These are phyloP conservation scores for Anisognathus igniventris DNA, from an alignment of 2,797 vertebrate genomes.

Conservation along the genomic window DNA sequence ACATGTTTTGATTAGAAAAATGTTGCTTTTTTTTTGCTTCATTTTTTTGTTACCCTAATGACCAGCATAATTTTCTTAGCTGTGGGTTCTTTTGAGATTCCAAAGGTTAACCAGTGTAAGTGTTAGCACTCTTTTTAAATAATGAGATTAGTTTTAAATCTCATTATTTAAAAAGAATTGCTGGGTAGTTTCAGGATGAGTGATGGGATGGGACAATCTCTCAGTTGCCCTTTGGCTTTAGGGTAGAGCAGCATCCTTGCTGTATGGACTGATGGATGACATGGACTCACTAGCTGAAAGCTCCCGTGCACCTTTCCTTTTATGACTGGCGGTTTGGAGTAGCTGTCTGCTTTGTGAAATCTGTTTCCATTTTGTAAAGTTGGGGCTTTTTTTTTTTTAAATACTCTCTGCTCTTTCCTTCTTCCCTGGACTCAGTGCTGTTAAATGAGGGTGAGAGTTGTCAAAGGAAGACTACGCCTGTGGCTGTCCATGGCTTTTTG, in stretches of 20 bases:
- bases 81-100: not conserved
- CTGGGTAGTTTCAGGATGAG: not conserved
- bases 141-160: too few relatives aligned
- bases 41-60: not conserved
- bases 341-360: not conserved
- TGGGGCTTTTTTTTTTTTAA: not conserved
- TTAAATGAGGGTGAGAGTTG: not conserved
- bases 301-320: fast-evolving
- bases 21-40: not conserved
- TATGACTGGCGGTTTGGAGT: not conserved
- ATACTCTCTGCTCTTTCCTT: not conserved
- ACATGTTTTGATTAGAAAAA: not conserved
- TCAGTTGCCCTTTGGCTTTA: not conserved
- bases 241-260: not conserved
- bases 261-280: not conserved
- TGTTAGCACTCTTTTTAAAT: not conserved
- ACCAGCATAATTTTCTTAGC: not conserved
- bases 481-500: not conserved
- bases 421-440: not conserved
- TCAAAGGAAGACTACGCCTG: fast-evolving
- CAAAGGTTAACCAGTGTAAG: not conserved
- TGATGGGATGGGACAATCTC: not conserved
- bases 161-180: not conserved
- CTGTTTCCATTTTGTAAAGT: not conserved
- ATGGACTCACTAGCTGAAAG: not conserved